phyloP scores from a whole-genome alignment of 1,140 invertebrate species.

The Atta colombica region DNA sequence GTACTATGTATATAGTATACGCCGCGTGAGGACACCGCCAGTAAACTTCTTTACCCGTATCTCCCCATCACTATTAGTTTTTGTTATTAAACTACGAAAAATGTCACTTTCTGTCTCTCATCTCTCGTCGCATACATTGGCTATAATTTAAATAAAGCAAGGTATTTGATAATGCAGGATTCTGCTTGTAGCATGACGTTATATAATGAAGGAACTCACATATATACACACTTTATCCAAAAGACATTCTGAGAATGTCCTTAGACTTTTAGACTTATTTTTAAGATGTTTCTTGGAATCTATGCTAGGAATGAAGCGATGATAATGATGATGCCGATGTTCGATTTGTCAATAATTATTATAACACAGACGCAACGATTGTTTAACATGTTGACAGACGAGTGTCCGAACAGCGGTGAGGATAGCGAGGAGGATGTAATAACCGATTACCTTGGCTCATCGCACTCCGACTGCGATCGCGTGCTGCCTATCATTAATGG shows the following conservation, averaged over 20 bases:
- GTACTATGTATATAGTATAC: not conserved
- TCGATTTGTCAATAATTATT: not conserved
- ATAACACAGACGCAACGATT: not conserved
- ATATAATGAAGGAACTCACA: not conserved
- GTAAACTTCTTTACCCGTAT: conserved; percentile 14
- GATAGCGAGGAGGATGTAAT: conserved; percentile 91
- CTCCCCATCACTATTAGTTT: not conserved
- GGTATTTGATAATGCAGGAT: not conserved
- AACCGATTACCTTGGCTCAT: conserved; percentile 88
- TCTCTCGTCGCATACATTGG: not conserved
- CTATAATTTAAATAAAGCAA: not conserved
- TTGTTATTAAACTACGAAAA: conserved; percentile 32
- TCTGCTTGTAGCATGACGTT: not conserved
- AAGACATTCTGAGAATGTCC: too few relatives aligned
- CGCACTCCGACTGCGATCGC: conserved; percentile 80
- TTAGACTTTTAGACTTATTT: too few relatives aligned
- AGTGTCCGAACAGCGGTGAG: conserved; percentile 88
- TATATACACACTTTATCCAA: too few relatives aligned
- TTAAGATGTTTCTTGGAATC: too few relatives aligned
- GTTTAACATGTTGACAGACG: conserved; percentile 83
- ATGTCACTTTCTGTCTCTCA: not conserved
- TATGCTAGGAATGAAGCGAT: too few relatives aligned
- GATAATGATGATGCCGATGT: not conserved
- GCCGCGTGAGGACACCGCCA: not conserved
- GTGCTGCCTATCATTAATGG: conserved; percentile 78